Base-by-base conservation (phyloP, 2,113 vertebrate species). In the Misgurnus mizolepis region DNA sequence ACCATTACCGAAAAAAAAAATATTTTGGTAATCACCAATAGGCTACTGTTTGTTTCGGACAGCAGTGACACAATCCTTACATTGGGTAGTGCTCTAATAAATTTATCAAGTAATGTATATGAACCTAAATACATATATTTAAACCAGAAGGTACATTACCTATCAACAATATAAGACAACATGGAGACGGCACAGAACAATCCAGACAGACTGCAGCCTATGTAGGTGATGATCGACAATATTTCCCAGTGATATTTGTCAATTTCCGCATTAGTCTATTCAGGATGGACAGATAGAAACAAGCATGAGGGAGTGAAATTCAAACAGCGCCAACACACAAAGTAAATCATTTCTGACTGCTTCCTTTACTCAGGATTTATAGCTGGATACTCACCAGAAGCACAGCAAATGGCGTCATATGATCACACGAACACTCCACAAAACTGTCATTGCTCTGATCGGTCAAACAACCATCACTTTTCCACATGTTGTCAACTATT, bases 391-490 rank as follows among this genome's bases (percentile, higher is more conserved):
- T 79, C 87, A 92, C 91, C 86, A 92, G 7, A 11, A 93, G 80
- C 39, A 93, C 83, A 2, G 91, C 85, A 49, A 93, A 93, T 0
- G 91, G 82, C 17, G 91, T 93, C 1, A 88, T 22, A 11, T 92
- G 91, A 75, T 84, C 0, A 69, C 88, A 93, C 1, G 1, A 7
- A 61, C 91, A 93, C 0, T 4, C 61, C 10, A 90, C 22, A 22
- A 22, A 0, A 0, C 3, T 49, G 12, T 27, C 0, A 11, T 0
- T 15, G 1, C 11, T 76, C 0, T 0, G 6, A 1, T 4, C 60
- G 10, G 60, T 80, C 0, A 1, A 2, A 62, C 66, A 75, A 4
- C 70, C 80, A 67, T 40, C 17, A 0, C 1, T 45, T 76, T 82
- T 87, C 72, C 72, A 75, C 6, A 12, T 7, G 3, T 6, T 4